A percentile compares a stretch with the other conserved stretches of the same genome.
Evolutionary conservation across 2,113 vertebrate species (phyloP).

Genomic region (Thryonomys swinderianus): DNA sequence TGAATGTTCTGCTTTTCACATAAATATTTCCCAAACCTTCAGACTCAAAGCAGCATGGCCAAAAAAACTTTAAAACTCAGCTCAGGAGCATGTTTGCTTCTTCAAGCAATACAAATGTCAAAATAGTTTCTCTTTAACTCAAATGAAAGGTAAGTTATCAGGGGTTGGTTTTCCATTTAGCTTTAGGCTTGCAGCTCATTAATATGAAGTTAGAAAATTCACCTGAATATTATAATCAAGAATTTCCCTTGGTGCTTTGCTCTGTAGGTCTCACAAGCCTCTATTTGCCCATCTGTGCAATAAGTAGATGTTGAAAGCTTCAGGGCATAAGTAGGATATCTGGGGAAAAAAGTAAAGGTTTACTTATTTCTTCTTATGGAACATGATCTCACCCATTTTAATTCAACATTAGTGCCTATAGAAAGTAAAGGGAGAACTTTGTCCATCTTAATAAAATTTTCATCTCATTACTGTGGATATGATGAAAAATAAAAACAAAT

Average conservation of each 20-base stretch:
- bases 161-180: constrained; percentile 61
- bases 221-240: background rate
- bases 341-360: background rate
- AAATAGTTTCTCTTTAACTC: constrained; percentile 26
- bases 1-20: background rate
- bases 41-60: constrained; percentile 9
- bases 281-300: constrained; percentile 11
- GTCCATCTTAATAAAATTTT: constrained; percentile 16
- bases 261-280: background rate
- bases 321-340: background rate
- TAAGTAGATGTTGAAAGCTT: constrained; percentile 36
- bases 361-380: background rate
- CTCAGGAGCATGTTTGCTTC: background rate
- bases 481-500: background rate
- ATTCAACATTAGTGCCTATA: background rate
- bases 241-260: background rate
- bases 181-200: constrained; percentile 17
- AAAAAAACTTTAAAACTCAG: constrained; percentile 48
- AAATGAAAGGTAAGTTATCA: constrained; percentile 29
- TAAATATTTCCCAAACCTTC: background rate
- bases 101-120: constrained; percentile 28
- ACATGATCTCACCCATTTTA: background rate
- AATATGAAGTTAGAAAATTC: constrained; percentile 33
- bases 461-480: background rate
- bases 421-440: background rate